These are phyloP conservation scores for Tipula confusa DNA, from an alignment of 2,888 invertebrate genomes.

Conservation along the genomic window DNA sequence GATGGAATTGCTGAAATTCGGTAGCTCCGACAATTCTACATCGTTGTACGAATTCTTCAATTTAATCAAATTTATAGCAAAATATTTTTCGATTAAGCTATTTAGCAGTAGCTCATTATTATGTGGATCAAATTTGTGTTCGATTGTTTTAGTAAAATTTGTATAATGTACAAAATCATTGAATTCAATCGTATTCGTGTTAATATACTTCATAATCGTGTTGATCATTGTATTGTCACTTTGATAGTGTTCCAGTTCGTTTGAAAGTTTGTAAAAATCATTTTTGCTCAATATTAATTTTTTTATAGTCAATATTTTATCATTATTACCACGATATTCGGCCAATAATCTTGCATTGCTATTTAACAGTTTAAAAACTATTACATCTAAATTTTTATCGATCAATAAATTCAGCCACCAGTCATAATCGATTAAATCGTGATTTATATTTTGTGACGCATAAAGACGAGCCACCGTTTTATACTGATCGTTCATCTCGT, in stretches of 20 bases:
- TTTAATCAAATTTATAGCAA: neutral
- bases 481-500: neutral
- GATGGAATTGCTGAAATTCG: neutral
- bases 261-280: neutral
- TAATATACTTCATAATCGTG: constrained; percentile 40
- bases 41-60: neutral
- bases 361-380: neutral
- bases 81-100: neutral
- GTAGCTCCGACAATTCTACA: neutral
- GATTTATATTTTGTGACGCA: neutral
- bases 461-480: neutral
- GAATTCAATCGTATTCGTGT: constrained; percentile 42
- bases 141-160: neutral
- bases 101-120: neutral
- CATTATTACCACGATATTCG: neutral
- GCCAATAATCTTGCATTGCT: neutral
- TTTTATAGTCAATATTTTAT: neutral
- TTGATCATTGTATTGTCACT: neutral
- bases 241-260: neutral
- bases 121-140: neutral
- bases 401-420: neutral
- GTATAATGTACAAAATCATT: neutral
- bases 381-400: neutral
- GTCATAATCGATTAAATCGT: neutral
- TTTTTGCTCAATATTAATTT: neutral